phyloP scores from a whole-genome alignment of 2,888 invertebrate genomes.

The Tachina lurida region DNA sequence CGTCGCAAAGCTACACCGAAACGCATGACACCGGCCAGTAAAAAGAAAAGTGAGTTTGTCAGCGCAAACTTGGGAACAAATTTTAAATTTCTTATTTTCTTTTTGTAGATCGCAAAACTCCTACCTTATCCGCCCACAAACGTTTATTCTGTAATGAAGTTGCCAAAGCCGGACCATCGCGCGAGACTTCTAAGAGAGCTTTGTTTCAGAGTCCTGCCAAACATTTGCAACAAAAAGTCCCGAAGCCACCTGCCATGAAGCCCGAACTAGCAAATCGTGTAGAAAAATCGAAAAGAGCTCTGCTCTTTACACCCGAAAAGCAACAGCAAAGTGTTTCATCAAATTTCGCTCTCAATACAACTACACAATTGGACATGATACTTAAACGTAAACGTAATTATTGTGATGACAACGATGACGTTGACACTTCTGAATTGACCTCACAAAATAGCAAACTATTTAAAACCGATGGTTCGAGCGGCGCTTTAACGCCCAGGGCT shows the following conservation, averaged over 20 bases:
- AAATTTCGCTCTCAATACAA: constrained; percentile 45
- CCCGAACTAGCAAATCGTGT: constrained; percentile 83
- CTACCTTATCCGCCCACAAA: constrained; percentile 80
- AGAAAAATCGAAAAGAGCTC: constrained; percentile 86
- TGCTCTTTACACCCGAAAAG: constrained; percentile 86
- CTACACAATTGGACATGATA: constrained; percentile 76
- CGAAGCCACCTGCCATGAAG: constrained; percentile 78
- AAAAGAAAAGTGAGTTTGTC: constrained; percentile 78
- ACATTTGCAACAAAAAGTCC: constrained; percentile 82
- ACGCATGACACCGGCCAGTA: constrained; percentile 85
- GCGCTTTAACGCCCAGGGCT: constrained; percentile 78
- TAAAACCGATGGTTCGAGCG: constrained; percentile 73
- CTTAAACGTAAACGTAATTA: constrained; percentile 79
- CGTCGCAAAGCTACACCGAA: constrained; percentile 81
- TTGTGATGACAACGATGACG: constrained; percentile 76
- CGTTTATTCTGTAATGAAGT: constrained; percentile 77
- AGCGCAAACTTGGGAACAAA: neutral
- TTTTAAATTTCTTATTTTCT: neutral
- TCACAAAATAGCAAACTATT: constrained; percentile 77
- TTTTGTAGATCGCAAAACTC: constrained; percentile 78
- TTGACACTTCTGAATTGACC: constrained; percentile 71
- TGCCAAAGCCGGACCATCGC: constrained; percentile 80
- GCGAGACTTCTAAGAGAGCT: constrained; percentile 88
- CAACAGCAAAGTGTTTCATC: constrained; percentile 54
- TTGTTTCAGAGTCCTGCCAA: constrained; percentile 89